Evolutionary conservation across 2,888 invertebrate species (phyloP).

Genomic region (Thymelicus acteon): DNA sequence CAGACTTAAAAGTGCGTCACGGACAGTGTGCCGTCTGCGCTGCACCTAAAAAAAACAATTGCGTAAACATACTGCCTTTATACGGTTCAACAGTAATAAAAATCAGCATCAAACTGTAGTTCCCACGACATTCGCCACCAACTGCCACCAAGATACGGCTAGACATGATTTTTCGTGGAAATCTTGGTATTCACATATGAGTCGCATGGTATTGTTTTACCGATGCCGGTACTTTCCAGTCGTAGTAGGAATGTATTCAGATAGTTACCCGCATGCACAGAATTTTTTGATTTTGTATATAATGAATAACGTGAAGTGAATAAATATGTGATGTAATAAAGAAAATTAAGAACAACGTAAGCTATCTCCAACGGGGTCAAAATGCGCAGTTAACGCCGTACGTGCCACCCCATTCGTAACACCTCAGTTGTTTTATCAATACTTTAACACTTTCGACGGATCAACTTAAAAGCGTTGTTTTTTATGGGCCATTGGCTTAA

Average conservation of each 20-base stretch:
- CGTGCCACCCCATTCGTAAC: conserved; percentile 46
- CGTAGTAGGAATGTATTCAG: conserved; percentile 2
- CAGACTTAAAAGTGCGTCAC: too few species aligned
- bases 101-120: conserved; percentile 32
- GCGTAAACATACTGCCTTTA: conserved; percentile 23
- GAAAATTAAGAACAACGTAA: not conserved
- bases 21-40: too few species aligned
- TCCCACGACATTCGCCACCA: conserved; percentile 6
- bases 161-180: conserved; percentile 25
- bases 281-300: not conserved
- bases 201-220: conserved; percentile 30
- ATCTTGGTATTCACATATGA: conserved; percentile 33
- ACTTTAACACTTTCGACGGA: conserved; percentile 64
- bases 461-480: conserved; percentile 11
- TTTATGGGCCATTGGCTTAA: not conserved
- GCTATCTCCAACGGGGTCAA: not conserved
- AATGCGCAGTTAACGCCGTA: not conserved
- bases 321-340: too few species aligned
- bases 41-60: conserved; percentile 18
- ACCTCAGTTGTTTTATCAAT: conserved; percentile 76
- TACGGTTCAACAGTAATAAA: conserved; percentile 12
- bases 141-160: conserved; percentile 15
- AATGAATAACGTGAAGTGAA: too few species aligned
- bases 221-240: conserved; percentile 29
- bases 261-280: not conserved